phyloP scores from a whole-genome alignment of 2,888 invertebrate genomes.

The Gasteruption jaculator region DNA sequence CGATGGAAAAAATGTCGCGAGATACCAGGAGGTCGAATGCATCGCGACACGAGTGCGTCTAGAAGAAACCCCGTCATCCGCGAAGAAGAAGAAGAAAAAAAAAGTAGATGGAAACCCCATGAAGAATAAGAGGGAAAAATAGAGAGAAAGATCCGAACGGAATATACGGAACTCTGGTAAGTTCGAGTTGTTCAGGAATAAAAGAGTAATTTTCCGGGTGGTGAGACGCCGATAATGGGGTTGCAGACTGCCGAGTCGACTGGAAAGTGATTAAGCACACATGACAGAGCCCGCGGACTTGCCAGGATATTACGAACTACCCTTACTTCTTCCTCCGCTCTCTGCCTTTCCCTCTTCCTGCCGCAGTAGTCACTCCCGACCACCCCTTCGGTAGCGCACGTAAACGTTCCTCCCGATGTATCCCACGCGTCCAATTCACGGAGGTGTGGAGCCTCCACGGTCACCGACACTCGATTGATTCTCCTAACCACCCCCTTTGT shows the following conservation, averaged over 20 bases:
- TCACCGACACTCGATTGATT: too few relatives aligned
- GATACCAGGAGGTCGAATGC: too few relatives aligned
- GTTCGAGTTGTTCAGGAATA: conserved; percentile 46
- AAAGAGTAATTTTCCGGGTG: conserved; percentile 52
- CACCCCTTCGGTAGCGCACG: conserved; percentile 1
- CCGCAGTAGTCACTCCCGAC: too few relatives aligned
- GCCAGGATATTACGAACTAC: conserved; percentile 46
- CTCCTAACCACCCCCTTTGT: too few relatives aligned
- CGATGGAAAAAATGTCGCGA: too few relatives aligned
- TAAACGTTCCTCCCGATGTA: neutral
- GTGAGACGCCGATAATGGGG: conserved; percentile 50
- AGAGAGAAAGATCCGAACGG: conserved; percentile 25
- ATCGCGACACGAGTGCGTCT: too few relatives aligned
- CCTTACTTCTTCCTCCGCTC: conserved; percentile 26
- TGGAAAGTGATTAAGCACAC: conserved; percentile 52
- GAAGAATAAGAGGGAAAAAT: conserved; percentile 10
- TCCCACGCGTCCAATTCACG: too few relatives aligned
- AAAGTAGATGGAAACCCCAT: neutral
- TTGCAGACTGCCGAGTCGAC: conserved; percentile 50
- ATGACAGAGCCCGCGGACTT: conserved; percentile 48
- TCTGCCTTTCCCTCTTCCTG: conserved; percentile 16
- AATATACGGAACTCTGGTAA: conserved; percentile 31
- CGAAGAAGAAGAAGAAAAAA: neutral
- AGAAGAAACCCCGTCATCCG: too few relatives aligned
- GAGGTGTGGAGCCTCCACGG: too few relatives aligned